Base-by-base conservation (phyloP, 23 tunicate genomes). In the Diplosoma virens region DNA sequence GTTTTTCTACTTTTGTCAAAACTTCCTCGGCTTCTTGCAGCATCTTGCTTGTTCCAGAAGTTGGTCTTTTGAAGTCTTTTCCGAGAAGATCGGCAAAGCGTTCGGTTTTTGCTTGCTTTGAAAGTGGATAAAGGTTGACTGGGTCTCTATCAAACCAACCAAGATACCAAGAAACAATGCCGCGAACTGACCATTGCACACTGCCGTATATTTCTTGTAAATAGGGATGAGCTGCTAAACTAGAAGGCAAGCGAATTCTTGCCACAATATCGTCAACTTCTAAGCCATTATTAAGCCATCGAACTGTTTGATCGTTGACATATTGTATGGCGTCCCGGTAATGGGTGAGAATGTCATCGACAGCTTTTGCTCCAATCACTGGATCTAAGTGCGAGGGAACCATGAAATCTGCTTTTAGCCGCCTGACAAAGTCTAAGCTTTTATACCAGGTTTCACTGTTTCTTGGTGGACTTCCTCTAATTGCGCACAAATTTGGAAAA, bases 71-170 rank as follows among this genome's bases (percentile, higher is more conserved):
- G 1, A 61, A 37, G 7, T 71, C 70, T 2, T 17, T 33, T 0
- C 36, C n/a, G 21, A 83, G 67, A 1, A 89, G 60, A 20, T 64
- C 36, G 23, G 33, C 24, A 53, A 77, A 24, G 3, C 77, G 33
- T n/a, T 59, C 20, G 6, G 88, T 70, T 52, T 71, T 66, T 23
- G 76, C 76, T 32, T 41, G 54, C n/a, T 64, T 69, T 1, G 77
- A 30, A 27, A 83, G 53, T 18, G 96, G 96, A 35, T 48, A 25
- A 54, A 89, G 64, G 37, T 78, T 78, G 53, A 78, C 71, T 1
- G 96, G 88, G 56, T 77, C 82, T 1, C 89, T 75, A 66, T 84
- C 89, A 55, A 66, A 84, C 98, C 98, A 93, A 0, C 98, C 98
- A 6, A 86, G 30, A 23, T 83, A 27, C 21, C 34, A 37, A 18